phyloP scores from a whole-genome alignment of 2,888 invertebrate species.

The Noctua janthe region DNA sequence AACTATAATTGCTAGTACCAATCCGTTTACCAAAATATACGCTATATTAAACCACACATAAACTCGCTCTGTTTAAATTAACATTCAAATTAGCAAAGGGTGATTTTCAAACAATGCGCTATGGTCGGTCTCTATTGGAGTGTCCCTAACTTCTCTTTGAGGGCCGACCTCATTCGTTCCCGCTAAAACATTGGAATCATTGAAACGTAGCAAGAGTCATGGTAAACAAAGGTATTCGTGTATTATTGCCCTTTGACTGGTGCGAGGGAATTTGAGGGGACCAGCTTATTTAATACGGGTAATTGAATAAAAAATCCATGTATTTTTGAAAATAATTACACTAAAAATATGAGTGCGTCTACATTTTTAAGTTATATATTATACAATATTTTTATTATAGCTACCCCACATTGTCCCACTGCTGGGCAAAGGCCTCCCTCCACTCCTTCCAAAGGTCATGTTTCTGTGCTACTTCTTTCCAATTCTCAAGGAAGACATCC shows the following conservation, averaged over 20 bases:
- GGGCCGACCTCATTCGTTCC: conserved; percentile 15
- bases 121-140: conserved; percentile 11
- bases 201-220: conserved; percentile 22
- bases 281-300: background rate
- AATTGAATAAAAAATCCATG: background rate
- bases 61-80: conserved; percentile 27
- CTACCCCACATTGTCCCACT: no score
- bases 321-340: background rate
- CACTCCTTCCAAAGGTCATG: no score
- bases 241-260: conserved; percentile 23
- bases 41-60: conserved; percentile 8
- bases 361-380: background rate
- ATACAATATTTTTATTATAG: background rate
- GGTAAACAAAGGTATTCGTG: conserved; percentile 29
- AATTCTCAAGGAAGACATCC: no score
- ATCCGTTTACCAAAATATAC: background rate
- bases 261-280: background rate
- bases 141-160: conserved; percentile 48
- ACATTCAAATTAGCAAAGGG: conserved; percentile 34
- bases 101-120: conserved; percentile 20
- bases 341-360: background rate
- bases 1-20: no score
- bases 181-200: conserved; percentile 28
- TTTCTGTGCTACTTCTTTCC: no score
- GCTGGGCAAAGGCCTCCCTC: no score